phyloP scores from a whole-genome alignment of 1,140 invertebrate genomes.

The Nephila pilipes region DNA sequence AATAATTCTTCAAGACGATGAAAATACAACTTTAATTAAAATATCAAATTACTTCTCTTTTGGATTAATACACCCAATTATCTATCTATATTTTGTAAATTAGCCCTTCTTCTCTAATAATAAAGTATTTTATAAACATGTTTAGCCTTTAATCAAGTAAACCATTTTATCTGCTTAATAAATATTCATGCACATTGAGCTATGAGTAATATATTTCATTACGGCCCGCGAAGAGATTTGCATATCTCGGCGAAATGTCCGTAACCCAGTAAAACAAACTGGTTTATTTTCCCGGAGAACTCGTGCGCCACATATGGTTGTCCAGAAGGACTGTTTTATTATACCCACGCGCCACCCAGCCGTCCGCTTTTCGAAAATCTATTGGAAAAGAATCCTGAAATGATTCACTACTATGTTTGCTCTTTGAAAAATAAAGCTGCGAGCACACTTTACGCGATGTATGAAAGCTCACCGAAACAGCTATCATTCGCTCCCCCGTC shows the following conservation, averaged over 20 bases:
- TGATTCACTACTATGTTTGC: not conserved
- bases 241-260: not conserved
- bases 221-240: not conserved
- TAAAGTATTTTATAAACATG: too few relatives aligned
- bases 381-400: not conserved
- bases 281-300: not conserved
- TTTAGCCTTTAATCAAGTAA: too few relatives aligned
- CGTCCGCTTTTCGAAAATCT: not conserved
- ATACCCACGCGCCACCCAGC: not conserved
- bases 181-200: too few relatives aligned
- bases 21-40: too few relatives aligned
- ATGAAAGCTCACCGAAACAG: conserved; percentile 27
- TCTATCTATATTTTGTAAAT: too few relatives aligned
- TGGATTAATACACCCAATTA: too few relatives aligned
- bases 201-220: too few relatives aligned
- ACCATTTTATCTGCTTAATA: too few relatives aligned
- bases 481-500: conserved; percentile 2
- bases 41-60: too few relatives aligned
- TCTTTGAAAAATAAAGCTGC: not conserved
- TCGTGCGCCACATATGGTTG: conserved; percentile 9
- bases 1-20: too few relatives aligned
- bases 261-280: not conserved
- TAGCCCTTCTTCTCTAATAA: too few relatives aligned
- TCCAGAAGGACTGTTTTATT: not conserved
- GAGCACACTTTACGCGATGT: not conserved